Percentiles rank a stretch among this genome's conserved stretches.
Conservation (phyloP, 2,888 invertebrate genomes). For the Scaptodrosophila latifasciaeformis region DNA sequence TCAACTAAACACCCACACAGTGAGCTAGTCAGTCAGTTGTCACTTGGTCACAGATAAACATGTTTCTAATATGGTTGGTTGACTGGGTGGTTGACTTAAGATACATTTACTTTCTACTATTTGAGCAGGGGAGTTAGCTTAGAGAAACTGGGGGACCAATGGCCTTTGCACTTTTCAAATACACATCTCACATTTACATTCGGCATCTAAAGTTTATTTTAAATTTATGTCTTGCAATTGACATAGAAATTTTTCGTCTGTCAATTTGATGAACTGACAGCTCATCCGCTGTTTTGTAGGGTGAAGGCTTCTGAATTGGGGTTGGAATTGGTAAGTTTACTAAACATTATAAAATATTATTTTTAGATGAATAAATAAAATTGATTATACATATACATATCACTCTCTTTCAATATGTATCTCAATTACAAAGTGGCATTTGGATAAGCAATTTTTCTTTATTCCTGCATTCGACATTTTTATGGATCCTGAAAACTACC, state of each 20-base stretch:
- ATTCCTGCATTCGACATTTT: no score
- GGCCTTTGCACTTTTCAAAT: conserved; percentile 20
- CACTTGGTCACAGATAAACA: conserved; percentile 4
- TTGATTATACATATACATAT: no score
- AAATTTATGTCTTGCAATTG: conserved; percentile 60
- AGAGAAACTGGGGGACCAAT: conserved; percentile 3
- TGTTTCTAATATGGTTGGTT: not conserved
- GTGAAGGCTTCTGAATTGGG: no score
- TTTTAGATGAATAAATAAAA: no score
- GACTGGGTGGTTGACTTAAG: not conserved
- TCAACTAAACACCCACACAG: not conserved
- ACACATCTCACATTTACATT: conserved; percentile 44
- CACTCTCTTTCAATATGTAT: no score
- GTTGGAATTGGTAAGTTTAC: no score
- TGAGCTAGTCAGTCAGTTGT: not conserved
- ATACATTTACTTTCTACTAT: no score
- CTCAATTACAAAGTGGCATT: no score
- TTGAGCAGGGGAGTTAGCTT: conserved; percentile 22
- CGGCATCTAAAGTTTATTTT: conserved; percentile 23
- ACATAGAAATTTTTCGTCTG: conserved; percentile 51
- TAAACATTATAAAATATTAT: no score
- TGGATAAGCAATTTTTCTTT: no score
- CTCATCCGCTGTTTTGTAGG: not conserved
- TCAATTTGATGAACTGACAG: conserved; percentile 45
- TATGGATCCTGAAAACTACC: no score